Percentiles rank a stretch among this genome's conserved stretches.
Conservation (phyloP, 2,113 vertebrate genomes). For the Rattus rattus region DNA sequence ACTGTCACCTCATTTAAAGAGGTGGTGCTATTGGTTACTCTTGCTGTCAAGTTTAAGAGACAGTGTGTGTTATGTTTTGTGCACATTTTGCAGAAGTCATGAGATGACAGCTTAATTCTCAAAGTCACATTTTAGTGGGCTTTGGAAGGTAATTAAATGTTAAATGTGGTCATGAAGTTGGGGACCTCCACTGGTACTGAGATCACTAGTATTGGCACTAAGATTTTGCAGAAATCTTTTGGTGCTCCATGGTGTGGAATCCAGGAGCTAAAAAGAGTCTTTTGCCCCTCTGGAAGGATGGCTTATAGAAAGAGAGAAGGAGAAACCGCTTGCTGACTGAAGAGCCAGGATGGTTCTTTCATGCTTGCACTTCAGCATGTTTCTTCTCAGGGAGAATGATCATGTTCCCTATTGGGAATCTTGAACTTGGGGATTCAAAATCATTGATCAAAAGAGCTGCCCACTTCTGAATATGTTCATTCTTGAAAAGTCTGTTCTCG, state of each 20-base stretch:
- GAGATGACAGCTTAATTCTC: not conserved
- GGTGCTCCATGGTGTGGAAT: not conserved
- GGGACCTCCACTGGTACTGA: not conserved
- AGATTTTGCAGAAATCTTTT: not conserved
- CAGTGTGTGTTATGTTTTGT: not conserved
- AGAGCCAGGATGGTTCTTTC: not conserved
- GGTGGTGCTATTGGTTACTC: not conserved
- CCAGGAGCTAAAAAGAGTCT: not conserved
- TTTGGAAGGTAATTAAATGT: not conserved
- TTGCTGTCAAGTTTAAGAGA: slow-evolving; percentile 4
- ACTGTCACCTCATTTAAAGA: not conserved
- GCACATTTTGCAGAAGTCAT: not conserved
- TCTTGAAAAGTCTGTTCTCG: not conserved
- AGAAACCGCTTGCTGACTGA: not conserved
- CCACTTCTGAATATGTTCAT: not conserved
- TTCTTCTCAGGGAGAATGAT: not conserved
- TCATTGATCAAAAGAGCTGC: not conserved
- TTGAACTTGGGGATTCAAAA: not conserved
- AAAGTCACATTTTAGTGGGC: not conserved
- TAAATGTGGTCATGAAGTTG: not conserved
- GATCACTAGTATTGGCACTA: not conserved
- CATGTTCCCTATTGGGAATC: not conserved
- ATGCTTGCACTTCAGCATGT: not conserved
- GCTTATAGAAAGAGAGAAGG: not conserved
- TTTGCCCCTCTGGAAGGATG: not conserved